Evolutionary conservation across 2,888 invertebrate species (phyloP).

Genomic region (Pecten maximus): DNA sequence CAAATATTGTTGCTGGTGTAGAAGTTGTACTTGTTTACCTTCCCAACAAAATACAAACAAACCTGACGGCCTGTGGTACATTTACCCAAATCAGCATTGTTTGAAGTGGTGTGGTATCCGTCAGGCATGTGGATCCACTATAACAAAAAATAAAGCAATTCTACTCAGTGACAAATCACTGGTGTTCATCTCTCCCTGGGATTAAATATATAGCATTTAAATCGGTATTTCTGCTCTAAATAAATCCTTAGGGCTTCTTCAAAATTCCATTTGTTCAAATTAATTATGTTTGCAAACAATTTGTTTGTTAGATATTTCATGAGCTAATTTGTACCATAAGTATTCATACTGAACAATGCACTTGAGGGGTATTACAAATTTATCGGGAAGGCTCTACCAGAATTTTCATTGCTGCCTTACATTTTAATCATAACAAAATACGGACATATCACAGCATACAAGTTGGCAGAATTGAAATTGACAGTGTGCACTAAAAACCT

Average conservation of each 20-base stretch:
- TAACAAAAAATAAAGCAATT: neutral
- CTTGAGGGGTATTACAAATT: neutral
- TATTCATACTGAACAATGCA: neutral
- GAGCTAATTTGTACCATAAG: slow-evolving; percentile 21
- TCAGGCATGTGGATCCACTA: neutral
- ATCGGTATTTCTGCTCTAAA: neutral
- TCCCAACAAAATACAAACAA: neutral
- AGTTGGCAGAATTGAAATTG: neutral
- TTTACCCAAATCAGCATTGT: neutral
- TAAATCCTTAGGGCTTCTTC: neutral
- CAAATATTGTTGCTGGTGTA: neutral
- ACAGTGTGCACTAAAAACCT: neutral
- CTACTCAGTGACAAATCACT: neutral
- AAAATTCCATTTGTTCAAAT: slow-evolving; percentile 27
- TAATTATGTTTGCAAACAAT: slow-evolving; percentile 30
- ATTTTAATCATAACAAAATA: neutral
- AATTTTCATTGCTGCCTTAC: neutral
- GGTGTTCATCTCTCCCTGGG: neutral
- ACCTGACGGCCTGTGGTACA: neutral
- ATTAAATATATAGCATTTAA: slow-evolving; percentile 14
- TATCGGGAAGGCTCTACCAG: neutral
- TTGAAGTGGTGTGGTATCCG: neutral
- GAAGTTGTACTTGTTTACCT: neutral
- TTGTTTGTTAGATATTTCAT: neutral
- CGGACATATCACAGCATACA: neutral